phyloP scores from a whole-genome alignment of 2,113 vertebrate genomes.

The Vimba vimba region DNA sequence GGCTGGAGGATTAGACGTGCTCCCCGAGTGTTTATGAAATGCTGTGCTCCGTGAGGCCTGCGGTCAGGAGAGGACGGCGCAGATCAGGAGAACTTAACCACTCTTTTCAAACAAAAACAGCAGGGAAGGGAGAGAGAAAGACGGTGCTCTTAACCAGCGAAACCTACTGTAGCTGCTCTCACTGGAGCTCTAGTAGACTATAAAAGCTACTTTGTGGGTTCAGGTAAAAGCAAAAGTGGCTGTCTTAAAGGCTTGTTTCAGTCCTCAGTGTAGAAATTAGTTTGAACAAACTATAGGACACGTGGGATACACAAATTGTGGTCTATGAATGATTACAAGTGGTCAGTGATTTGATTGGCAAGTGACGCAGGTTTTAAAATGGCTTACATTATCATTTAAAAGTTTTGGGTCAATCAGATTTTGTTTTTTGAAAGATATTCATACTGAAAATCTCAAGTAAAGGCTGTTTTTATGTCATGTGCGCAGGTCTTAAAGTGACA shows the following conservation, averaged over 20 bases:
- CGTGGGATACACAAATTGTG: background rate
- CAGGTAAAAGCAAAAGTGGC: background rate
- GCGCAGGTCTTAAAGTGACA: too few relatives aligned
- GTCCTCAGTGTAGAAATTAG: background rate
- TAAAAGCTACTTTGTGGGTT: background rate
- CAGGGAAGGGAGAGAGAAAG: conserved; percentile 14
- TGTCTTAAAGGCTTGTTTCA: background rate
- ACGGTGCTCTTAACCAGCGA: background rate
- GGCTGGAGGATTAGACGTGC: conserved; percentile 71
- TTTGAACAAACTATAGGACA: background rate
- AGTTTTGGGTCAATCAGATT: background rate
- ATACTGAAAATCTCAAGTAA: too few relatives aligned
- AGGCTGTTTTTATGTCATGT: too few relatives aligned
- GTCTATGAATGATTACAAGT: background rate
- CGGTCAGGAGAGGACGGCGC: conserved; percentile 41
- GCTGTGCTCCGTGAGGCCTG: conserved; percentile 47
- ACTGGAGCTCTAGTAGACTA: background rate
- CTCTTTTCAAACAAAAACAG: conserved; percentile 47
- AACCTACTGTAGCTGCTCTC: background rate
- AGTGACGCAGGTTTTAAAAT: background rate
- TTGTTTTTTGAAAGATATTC: too few relatives aligned
- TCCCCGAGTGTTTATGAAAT: conserved; percentile 57
- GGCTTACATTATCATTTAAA: background rate
- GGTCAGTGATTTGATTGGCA: background rate
- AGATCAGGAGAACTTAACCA: conserved; percentile 48